A percentile compares a stretch with the other conserved stretches of the same genome.
Evolutionary conservation across 2,113 vertebrate genomes (phyloP).

Genomic region (Ardeotis arabs): DNA sequence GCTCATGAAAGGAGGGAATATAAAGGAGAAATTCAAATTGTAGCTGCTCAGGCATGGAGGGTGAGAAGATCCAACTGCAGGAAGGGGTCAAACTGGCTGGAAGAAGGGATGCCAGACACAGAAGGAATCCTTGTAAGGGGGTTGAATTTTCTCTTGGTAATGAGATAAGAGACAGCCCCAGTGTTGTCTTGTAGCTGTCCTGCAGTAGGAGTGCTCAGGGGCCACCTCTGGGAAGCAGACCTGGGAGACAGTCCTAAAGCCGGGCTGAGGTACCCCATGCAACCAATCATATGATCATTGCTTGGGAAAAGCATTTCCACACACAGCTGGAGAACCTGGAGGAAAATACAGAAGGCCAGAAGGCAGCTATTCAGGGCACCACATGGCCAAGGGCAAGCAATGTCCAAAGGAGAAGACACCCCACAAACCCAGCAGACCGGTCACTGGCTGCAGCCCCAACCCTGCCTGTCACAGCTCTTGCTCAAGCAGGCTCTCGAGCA

Average conservation of each 20-base stretch:
- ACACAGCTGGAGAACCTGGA: background rate
- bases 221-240: background rate
- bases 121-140: background rate
- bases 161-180: background rate
- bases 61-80: background rate
- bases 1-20: background rate
- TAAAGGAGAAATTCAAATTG: background rate
- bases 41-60: background rate
- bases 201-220: background rate
- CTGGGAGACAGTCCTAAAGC: background rate
- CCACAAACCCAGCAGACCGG: background rate
- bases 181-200: background rate
- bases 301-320: background rate
- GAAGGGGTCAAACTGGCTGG: background rate
- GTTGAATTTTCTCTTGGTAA: background rate
- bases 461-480: background rate
- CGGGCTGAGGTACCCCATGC: background rate
- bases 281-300: background rate
- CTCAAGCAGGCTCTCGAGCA: background rate
- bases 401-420: background rate
- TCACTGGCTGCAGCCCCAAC: background rate
- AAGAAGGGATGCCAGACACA: background rate
- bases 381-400: background rate
- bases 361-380: background rate
- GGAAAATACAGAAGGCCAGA: background rate